phyloP scores from a whole-genome alignment of 2,888 invertebrate genomes.

The Dusona sp. region DNA sequence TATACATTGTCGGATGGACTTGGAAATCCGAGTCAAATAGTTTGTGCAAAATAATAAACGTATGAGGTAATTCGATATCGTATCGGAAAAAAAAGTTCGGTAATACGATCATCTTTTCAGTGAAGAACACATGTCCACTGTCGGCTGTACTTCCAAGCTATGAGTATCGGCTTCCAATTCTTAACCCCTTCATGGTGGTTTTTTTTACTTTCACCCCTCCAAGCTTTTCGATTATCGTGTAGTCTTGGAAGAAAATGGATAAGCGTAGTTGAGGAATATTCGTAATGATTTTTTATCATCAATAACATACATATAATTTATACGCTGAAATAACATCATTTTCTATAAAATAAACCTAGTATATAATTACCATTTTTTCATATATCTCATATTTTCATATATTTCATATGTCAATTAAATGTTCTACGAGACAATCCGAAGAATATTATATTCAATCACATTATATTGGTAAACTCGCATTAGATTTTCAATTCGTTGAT shows the following conservation, averaged over 20 bases:
- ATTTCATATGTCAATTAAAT: background rate
- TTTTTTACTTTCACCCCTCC: background rate
- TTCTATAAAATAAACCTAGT: background rate
- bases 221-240: background rate
- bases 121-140: conserved; percentile 43
- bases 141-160: conserved; percentile 28
- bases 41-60: conserved; percentile 11
- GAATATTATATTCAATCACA: too few species aligned
- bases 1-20: conserved; percentile 34
- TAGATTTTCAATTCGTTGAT: too few species aligned
- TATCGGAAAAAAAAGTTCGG: conserved; percentile 23
- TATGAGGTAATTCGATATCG: conserved; percentile 53
- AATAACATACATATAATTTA: background rate
- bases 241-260: background rate
- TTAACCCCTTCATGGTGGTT: background rate
- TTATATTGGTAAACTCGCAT: background rate
- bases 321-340: background rate
- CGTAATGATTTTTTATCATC: background rate
- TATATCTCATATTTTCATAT: background rate
- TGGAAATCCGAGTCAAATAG: conserved; percentile 46
- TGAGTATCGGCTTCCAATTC: conserved; percentile 50
- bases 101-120: conserved; percentile 61
- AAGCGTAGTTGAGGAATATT: background rate
- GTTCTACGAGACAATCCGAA: background rate
- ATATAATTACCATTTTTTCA: background rate